Conservation (phyloP, 35 echinoderm and acorn worm species). For the Holothuria glaberrima region DNA sequence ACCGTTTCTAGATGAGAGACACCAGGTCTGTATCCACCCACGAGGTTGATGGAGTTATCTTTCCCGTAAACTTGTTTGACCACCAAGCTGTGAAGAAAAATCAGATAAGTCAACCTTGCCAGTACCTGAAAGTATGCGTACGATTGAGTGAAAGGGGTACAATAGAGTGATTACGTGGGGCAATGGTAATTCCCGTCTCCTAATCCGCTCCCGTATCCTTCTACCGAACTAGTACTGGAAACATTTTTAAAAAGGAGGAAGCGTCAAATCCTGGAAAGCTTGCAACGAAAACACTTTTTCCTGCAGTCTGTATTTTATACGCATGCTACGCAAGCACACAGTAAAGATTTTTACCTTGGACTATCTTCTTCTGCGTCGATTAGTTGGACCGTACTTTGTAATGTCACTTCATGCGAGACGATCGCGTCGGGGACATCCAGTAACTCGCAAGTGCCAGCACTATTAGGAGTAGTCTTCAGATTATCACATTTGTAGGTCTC, state of each 20-base stretch:
- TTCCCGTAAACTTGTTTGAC: conserved; percentile 67
- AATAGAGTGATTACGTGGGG: too few relatives aligned
- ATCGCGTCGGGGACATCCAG: conserved; percentile 77
- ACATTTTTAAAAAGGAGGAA: too few relatives aligned
- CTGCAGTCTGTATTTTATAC: too few relatives aligned
- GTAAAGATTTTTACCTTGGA: conserved; percentile 48
- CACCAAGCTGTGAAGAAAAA: conserved; percentile 31
- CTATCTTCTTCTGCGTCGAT: conserved; percentile 52
- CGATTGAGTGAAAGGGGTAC: too few relatives aligned
- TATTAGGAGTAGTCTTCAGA: not conserved
- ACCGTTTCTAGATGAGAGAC: conserved; percentile 78
- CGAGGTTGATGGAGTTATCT: conserved; percentile 59
- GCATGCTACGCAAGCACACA: too few relatives aligned
- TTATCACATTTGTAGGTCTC: conserved; percentile 74
- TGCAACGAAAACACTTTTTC: too few relatives aligned
- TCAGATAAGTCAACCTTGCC: not conserved
- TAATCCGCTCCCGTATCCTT: too few relatives aligned
- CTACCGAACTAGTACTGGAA: too few relatives aligned
- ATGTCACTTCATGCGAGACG: conserved; percentile 59
- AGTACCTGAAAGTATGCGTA: too few relatives aligned
- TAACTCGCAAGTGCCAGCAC: conserved; percentile 43
- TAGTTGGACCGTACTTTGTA: conserved; percentile 69
- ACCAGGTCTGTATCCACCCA: conserved; percentile 67
- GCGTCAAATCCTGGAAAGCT: too few relatives aligned
- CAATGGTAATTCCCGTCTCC: too few relatives aligned